Evolutionary conservation across 2,113 vertebrate genomes (phyloP).

Genomic region (Ceratotherium simum): DNA sequence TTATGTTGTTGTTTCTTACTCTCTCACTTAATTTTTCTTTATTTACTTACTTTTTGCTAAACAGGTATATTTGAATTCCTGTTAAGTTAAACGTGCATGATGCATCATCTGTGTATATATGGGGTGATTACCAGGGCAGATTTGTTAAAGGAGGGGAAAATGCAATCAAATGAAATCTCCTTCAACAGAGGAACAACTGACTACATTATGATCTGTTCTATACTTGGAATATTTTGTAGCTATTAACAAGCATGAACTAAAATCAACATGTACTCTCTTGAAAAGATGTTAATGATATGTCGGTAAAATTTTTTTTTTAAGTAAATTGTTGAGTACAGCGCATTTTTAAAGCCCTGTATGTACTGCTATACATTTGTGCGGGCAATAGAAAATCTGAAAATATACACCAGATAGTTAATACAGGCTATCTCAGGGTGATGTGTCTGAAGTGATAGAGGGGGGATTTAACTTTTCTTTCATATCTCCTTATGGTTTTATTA

Average conservation of each 20-base stretch:
- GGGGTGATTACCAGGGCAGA: too few relatives aligned
- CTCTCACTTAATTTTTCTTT: neutral
- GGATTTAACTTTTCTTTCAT: neutral
- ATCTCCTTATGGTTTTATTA: neutral
- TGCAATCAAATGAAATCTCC: neutral
- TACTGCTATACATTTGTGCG: neutral
- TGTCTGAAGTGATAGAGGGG: neutral
- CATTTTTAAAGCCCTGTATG: neutral
- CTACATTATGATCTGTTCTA: neutral
- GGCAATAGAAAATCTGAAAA: neutral
- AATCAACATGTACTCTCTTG: neutral
- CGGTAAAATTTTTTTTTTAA: neutral
- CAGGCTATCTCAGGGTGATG: neutral
- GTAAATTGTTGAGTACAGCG: neutral
- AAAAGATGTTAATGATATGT: neutral
- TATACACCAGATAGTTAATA: neutral
- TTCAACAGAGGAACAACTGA: neutral
- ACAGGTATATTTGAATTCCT: neutral
- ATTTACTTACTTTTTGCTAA: neutral
- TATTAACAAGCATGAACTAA: neutral
- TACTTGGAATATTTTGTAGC: neutral
- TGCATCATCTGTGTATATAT: neutral
- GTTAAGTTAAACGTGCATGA: accelerated
- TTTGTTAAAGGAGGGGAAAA: neutral
- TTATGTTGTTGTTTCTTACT: neutral